Evolutionary conservation across 1,140 invertebrate species (phyloP), one percentile per base, ranked within the genome.

Genomic region (Venturia canescens): DNA sequence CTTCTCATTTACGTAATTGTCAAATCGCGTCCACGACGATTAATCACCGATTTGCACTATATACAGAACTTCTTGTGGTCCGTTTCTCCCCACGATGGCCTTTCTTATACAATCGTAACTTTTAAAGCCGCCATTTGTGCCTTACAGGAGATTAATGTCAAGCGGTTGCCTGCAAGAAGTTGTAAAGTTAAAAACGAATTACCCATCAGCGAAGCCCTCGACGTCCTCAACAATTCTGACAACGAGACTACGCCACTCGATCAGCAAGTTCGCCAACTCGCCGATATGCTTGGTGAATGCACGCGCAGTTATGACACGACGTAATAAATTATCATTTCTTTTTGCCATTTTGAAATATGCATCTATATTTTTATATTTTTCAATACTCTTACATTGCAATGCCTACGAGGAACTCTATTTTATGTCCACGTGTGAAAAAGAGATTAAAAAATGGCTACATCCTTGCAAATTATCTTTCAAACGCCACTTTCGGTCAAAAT

Each of bases 31-130:
- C 85, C 86, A 11, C 74, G 71, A 27, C 85, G 84, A 71, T 44
- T 89, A n/a, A 78, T 85, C 11, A 87, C 87, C 0, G 86, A 89
- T 79, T 83, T 88, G 26, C 86, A 87, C 77, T 89, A 89, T 29
- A 83, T 88, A 50, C 77, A 88, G 70, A 86, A 86, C 81, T 88
- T 88, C 69, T 81, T 86, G 6, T 87, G 85, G 85, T 85, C 83
- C n/a, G 72, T 85, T 11, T 83, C 83, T 5, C 85, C 84, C 0
- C 82, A 82, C 18, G 83, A 88, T 79, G 79, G 80, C 23, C 80
- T 83, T 15, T 83, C 81, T 15, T 82, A 84, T 63, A 84, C 83
- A 38, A 80, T 87, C 13, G 81, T 85, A 3, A 86, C 83, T 0
- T 88, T 85, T 66, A 84, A 85, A 80, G 80, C 83, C 27, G 85